Evolutionary conservation across 1,140 invertebrate species (phyloP), one percentile per base, ranked within the genome.

Genomic region (Heliconius hewitsoni): DNA sequence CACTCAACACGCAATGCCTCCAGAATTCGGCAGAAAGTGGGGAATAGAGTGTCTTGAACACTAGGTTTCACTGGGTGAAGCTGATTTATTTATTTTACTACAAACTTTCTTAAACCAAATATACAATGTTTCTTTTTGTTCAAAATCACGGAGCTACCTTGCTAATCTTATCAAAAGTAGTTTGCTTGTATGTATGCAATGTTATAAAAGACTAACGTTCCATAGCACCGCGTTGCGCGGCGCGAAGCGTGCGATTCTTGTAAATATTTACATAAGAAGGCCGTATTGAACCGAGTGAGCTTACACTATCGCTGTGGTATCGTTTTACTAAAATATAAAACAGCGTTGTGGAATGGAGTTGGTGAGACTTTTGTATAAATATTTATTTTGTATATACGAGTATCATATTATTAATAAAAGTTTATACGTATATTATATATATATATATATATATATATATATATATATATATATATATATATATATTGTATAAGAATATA

Each of bases 181-280:
- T 66, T 66, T 60, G 2, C 42, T 46, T 13, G 42, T 46, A 30
- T 66, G 60, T 66, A 34, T 34, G 23, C 23, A 66, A 27, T 30
- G 27, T 66, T 66, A 66, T 66, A 16, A 66, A 66, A 66, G 60
- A 27, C 30, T 30, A 66, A 16, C 60, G 60, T 66, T 66, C 23
- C 60, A 5, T 27, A 19, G n/a, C 55, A 57, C 55, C 13, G 55
- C n/a, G 19, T 23, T 23, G 55, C n/a, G n/a, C n/a, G 55, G n/a
- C 19, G 34, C 73, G 73, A 66, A 27, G 34, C 73, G 73, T 74
- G 73, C 27, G 50, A n/a, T 74, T 37, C 50, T 74, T 60, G 52
- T 74, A 74, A 74, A 74, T 74, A 74, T 74, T 74, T 74, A 55
- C 34, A 37, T 23, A 57, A 74, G 30, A 74, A 11, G 57, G 50